Evolutionary conservation across 2,113 vertebrate species (phyloP), one percentile per base, ranked within the genome.

Genomic region (Hippocampus mohnikei): DNA sequence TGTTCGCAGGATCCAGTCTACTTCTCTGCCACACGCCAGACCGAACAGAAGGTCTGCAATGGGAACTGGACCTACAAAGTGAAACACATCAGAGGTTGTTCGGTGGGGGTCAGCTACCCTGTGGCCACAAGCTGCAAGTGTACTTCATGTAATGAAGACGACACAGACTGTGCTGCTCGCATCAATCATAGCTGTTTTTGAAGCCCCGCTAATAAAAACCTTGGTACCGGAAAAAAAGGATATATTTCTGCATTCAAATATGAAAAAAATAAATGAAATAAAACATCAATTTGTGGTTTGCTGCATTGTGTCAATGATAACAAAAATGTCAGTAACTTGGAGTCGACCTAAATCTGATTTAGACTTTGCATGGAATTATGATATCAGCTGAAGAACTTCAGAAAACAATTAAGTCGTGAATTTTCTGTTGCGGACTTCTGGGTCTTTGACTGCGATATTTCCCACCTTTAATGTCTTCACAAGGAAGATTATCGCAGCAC

Each of bases 81-180:
- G 0, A 88, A 92, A 63, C 87, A 88, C 81, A 83, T 97, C 55
- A 88, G 93, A 1, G 94, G 92, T 71, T 99, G 97, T 37, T 87
- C 91, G 2, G 81, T 83, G 20, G 90, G 91, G 0, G 84, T 95
- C 65, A 91, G 89, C 0, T 96, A 95, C 59, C 96, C 95, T 0
- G 93, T 96, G 76, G 95, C 96, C 69, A 92, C 87, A 3, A 91
- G 82, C 59, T 98, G 97, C 62, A 77, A 91, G 12, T 99, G 96
- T 58, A 85, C 73, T 46, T 67, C 44, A 2, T 98, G 96, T 13
- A 85, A 94, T 58, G 87, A 85, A 0, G 86, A 89, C 41, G 89
- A 56, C 82, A 94, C 94, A 0, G 90, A 95, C 87, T 99, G 96
- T 29, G 77, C 88, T 64, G 88, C 88, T 4, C 80, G 90, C 52